Conservation (phyloP, 1,140 invertebrate genomes). For the Triops cancriformis region DNA sequence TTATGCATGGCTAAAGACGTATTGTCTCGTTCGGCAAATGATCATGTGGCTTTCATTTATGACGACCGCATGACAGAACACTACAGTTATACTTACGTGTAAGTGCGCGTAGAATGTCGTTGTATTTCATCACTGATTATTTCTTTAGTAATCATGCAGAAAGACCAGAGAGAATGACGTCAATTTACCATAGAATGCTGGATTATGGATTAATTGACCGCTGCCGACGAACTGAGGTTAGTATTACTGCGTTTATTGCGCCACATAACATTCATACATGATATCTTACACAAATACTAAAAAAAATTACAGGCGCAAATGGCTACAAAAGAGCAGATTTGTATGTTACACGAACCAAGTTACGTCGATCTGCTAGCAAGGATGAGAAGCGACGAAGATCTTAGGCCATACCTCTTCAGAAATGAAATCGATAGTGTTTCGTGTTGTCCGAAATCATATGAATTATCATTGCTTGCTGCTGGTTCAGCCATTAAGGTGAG, state of each 20-base stretch:
- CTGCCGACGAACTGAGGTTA: conserved; percentile 45
- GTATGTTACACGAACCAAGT: background rate
- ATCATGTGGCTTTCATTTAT: conserved; percentile 61
- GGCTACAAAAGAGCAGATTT: conserved; percentile 12
- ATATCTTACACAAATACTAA: conserved; percentile 21
- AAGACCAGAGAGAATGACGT: conserved; percentile 58
- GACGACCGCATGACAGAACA: conserved; percentile 70
- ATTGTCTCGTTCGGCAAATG: conserved; percentile 49
- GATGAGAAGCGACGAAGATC: background rate
- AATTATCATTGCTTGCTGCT: background rate
- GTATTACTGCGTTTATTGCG: conserved; percentile 26
- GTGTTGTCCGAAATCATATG: background rate
- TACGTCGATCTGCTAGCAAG: background rate
- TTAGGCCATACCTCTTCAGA: background rate
- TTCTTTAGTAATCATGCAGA: conserved; percentile 58
- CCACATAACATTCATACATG: conserved; percentile 21
- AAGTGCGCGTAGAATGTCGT: conserved; percentile 14
- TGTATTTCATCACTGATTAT: conserved; percentile 27
- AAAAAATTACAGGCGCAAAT: background rate
- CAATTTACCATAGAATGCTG: conserved; percentile 56
- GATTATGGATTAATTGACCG: conserved; percentile 57
- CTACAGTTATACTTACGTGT: conserved; percentile 30
- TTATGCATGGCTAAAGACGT: background rate
- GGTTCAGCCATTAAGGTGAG: conserved; percentile 40
- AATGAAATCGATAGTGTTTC: background rate